Evolutionary conservation across 2,888 invertebrate genomes (phyloP).

Genomic region (Iselma pallidipennis): DNA sequence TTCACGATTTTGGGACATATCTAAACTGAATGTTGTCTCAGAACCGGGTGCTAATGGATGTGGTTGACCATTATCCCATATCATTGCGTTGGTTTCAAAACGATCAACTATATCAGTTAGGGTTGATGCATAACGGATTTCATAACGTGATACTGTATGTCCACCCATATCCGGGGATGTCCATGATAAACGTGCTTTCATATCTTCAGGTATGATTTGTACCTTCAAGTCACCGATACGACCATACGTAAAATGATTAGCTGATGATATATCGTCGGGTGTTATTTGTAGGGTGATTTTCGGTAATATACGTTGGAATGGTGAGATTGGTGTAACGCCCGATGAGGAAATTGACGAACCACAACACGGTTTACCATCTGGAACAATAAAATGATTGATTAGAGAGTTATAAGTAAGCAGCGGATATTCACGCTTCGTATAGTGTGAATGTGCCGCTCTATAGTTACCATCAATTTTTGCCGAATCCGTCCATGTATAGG

Average conservation of each 20-base stretch:
- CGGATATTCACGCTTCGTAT: too few species aligned
- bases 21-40: conserved; percentile 58
- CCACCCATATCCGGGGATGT: conserved; percentile 65
- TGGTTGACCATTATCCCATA: conserved; percentile 56
- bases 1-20: conserved; percentile 55
- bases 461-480: conserved; percentile 45
- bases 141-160: conserved; percentile 58
- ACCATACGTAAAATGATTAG: conserved; percentile 53
- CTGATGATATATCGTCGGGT: conserved; percentile 48
- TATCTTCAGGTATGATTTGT: conserved; percentile 54
- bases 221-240: conserved; percentile 62
- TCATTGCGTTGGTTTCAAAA: conserved; percentile 54
- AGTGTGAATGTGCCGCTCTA: too few species aligned
- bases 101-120: conserved; percentile 57
- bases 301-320: conserved; percentile 60
- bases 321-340: conserved; percentile 56
- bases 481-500: conserved; percentile 56
- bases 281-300: conserved; percentile 57
- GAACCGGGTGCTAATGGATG: conserved; percentile 60
- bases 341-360: conserved; percentile 58
- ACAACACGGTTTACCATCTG: conserved; percentile 58
- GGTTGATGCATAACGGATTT: conserved; percentile 57
- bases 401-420: too few species aligned
- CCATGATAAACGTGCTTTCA: conserved; percentile 61
- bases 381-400: conserved; percentile 26